phyloP scores from a whole-genome alignment of 2,113 vertebrate species.

The Pseudorasbora parva region DNA sequence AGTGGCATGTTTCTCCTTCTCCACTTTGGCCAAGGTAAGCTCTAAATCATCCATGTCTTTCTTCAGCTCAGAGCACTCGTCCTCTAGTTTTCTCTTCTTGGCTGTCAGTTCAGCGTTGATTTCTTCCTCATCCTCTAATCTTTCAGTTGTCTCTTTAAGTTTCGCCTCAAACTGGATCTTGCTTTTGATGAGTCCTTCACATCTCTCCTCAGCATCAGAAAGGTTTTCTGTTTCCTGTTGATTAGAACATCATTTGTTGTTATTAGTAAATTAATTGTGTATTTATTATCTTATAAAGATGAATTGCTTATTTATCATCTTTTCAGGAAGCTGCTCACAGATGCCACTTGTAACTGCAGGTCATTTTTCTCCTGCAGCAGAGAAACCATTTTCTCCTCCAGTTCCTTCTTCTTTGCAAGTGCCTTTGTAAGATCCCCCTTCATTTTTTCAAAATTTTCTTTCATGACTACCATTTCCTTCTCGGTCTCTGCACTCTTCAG shows the following conservation, averaged over 20 bases:
- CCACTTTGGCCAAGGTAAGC: slow-evolving; percentile 56
- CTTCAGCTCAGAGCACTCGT: slow-evolving; percentile 58
- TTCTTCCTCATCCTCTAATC: slow-evolving; percentile 56
- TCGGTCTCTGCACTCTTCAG: slow-evolving; percentile 81
- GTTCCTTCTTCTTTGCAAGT: slow-evolving; percentile 75
- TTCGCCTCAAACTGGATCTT: slow-evolving; percentile 55
- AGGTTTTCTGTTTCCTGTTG: slow-evolving; percentile 52
- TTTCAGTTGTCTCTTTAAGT: slow-evolving; percentile 49
- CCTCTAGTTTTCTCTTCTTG: slow-evolving; percentile 56
- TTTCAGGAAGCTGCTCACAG: slow-evolving; percentile 28
- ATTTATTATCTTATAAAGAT: neutral
- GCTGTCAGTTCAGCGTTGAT: slow-evolving; percentile 53
- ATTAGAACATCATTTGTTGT: slow-evolving; percentile 10
- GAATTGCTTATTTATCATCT: neutral
- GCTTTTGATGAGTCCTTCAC: slow-evolving; percentile 55
- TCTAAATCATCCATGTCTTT: slow-evolving; percentile 58
- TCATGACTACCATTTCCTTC: slow-evolving; percentile 80
- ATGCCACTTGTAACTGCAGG: slow-evolving; percentile 69
- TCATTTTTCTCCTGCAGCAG: slow-evolving; percentile 78
- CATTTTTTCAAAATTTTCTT: slow-evolving; percentile 84
- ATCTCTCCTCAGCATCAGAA: slow-evolving; percentile 56
- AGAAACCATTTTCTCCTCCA: slow-evolving; percentile 79
- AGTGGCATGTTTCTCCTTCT: slow-evolving; percentile 57
- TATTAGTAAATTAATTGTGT: neutral
- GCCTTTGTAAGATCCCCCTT: slow-evolving; percentile 85